phyloP scores from a whole-genome alignment of 2,888 invertebrate genomes.

The Liopterus haemorrhoidalis region DNA sequence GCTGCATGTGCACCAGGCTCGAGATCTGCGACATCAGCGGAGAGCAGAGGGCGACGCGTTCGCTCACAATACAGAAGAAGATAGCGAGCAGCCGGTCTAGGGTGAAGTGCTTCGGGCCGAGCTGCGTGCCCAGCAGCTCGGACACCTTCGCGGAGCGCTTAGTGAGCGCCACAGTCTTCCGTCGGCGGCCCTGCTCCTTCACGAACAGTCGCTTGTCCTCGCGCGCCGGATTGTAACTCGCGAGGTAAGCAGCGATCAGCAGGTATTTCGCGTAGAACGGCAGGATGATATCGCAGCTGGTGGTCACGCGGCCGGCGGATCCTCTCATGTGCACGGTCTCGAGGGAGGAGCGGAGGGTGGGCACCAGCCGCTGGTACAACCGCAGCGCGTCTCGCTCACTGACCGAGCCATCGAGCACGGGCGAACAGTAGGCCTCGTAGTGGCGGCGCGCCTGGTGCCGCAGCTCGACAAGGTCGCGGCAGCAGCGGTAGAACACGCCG shows the following conservation, averaged over 20 bases:
- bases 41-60: constrained; percentile 77
- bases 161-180: constrained; percentile 58
- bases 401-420: constrained; percentile 62
- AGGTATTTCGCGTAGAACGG: constrained; percentile 88
- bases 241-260: constrained; percentile 83
- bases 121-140: constrained; percentile 58
- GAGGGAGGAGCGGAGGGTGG: constrained; percentile 66
- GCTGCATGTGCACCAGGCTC: constrained; percentile 75
- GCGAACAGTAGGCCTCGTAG: constrained; percentile 73
- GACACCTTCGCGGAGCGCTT: constrained; percentile 55
- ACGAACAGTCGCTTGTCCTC: constrained; percentile 82
- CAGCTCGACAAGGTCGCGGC: constrained; percentile 79
- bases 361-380: constrained; percentile 75
- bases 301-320: constrained; percentile 37
- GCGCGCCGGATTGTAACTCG: constrained; percentile 86
- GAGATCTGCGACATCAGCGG: constrained; percentile 83
- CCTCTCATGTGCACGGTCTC: constrained; percentile 72
- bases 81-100: constrained; percentile 79
- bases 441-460: constrained; percentile 71
- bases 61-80: constrained; percentile 82
- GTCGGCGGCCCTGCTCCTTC: constrained; percentile 69
- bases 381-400: constrained; percentile 58
- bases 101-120: constrained; percentile 79
- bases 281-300: too few species aligned
- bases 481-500: constrained; percentile 76